Evolutionary conservation across 2,888 invertebrate species (phyloP).

Genomic region (Neoaliturus tenellus): DNA sequence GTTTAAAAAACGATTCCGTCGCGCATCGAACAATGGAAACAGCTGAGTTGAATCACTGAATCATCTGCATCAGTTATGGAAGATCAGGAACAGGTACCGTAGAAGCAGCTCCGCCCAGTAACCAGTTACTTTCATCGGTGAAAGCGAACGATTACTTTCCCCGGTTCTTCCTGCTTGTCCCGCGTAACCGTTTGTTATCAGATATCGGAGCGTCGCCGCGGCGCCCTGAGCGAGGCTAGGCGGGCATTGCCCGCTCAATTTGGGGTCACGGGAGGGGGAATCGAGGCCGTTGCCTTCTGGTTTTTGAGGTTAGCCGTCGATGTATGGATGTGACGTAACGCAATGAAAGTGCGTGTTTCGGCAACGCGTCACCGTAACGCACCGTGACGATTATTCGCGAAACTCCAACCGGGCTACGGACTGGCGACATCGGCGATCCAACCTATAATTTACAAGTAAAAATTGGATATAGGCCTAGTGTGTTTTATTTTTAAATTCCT

Average conservation of each 20-base stretch:
- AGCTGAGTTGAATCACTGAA: neutral
- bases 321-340: conserved; percentile 42
- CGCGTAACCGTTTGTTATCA: conserved; percentile 16
- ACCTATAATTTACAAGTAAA: no score
- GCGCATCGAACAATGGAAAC: no score
- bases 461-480: no score
- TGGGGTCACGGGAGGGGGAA: conserved; percentile 68
- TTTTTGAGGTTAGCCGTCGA: conserved; percentile 44
- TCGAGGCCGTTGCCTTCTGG: conserved; percentile 74
- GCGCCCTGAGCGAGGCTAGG: conserved; percentile 27
- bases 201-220: neutral
- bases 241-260: conserved; percentile 26
- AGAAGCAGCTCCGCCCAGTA: neutral
- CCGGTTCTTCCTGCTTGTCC: neutral
- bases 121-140: conserved; percentile 14
- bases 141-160: conserved; percentile 2
- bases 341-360: neutral
- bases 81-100: neutral
- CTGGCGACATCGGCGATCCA: no score
- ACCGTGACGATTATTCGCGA: neutral
- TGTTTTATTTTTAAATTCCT: no score
- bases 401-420: no score
- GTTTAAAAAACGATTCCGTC: no score
- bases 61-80: neutral
- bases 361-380: conserved; percentile 14